Evolutionary conservation across 2,888 invertebrate genomes (phyloP), one percentile per base, ranked within the genome.

Genomic region (Drosophila differens): DNA sequence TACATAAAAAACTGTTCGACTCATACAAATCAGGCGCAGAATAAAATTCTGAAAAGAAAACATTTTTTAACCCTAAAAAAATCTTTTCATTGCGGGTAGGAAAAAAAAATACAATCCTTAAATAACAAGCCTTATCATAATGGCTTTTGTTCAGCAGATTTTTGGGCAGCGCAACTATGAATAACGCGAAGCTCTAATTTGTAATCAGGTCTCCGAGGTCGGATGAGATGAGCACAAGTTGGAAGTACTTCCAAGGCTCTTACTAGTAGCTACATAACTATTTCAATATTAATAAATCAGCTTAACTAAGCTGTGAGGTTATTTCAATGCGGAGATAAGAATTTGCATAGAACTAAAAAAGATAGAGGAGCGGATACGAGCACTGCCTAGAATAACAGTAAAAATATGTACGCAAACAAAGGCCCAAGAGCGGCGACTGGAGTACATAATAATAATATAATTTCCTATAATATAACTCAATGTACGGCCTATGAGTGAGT

Each of bases 361-460:
- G n/a, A 57, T 37, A 19, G 30, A 19, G 47, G 33, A 53, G 62
- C 39, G 55, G 35, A 28, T 32, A 33, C 28, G 63, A 58, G 30
- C 37, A 62, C 47, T 72, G 73, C 69, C 68, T 69, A 72, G 65
- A 60, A 76, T 89, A 85, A 87, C 89, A 73, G 84, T 85, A 87
- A 86, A 81, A 75, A 74, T 69, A 71, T 81, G 75, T 79, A 66
- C 68, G 47, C 68, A 85, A 73, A 77, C 81, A 89, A 75, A 79
- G 37, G 74, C 59, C 51, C 51, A 64, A 66, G 59, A 70, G 70
- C 65, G 39, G 28, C 39, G 71, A 83, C 51, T 79, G 76, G 76
- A 90, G 83, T 87, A 87, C 82, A 89, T 89, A 85, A 85, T 89
- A 89, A 89, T 89, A 87, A 87, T 88, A 90, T 85, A 85, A 90